Conservation (phyloP, 2,797 vertebrate species). For the Helostoma temminkii region DNA sequence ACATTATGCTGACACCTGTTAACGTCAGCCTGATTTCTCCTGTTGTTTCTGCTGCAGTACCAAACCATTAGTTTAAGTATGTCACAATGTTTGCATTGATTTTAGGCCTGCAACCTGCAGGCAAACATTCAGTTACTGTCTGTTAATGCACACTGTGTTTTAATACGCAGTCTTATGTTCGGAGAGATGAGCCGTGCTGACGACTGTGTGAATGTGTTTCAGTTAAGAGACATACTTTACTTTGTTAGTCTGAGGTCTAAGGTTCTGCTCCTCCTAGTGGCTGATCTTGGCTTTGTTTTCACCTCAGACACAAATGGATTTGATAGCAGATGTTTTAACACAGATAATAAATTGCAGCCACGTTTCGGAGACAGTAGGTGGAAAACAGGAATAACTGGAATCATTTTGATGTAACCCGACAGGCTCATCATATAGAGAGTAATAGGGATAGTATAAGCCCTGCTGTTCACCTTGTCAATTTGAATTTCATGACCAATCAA, state of each 20-base stretch:
- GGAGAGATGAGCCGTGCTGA: conserved; percentile 14
- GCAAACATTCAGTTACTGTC: conserved; percentile 16
- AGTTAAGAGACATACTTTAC: conserved; percentile 50
- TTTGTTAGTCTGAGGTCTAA: conserved; percentile 60
- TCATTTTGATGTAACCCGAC: conserved; percentile 72
- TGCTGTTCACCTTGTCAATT: conserved; percentile 81
- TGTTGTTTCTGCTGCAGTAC: conserved; percentile 19
- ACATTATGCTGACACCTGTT: conserved; percentile 62
- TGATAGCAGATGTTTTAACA: conserved; percentile 70
- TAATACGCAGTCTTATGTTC: conserved; percentile 8
- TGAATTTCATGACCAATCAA: conserved; percentile 92
- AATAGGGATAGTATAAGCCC: conserved; percentile 71
- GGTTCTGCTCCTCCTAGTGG: conserved; percentile 86
- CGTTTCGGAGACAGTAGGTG: conserved; percentile 47
- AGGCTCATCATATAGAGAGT: conserved; percentile 65
- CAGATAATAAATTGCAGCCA: conserved; percentile 65
- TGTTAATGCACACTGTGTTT: conserved; percentile 16
- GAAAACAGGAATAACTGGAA: conserved; percentile 53
- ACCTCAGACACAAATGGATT: conserved; percentile 64
- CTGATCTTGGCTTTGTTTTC: conserved; percentile 60
- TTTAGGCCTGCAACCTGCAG: conserved; percentile 6
- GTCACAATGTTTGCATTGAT: conserved; percentile 16
- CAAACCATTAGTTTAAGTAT: conserved; percentile 26
- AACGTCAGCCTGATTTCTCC: conserved; percentile 45
- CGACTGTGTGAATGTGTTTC: conserved; percentile 31